phyloP scores from a whole-genome alignment of 2,888 invertebrate genomes.

The Mesorhabditis sp. region DNA sequence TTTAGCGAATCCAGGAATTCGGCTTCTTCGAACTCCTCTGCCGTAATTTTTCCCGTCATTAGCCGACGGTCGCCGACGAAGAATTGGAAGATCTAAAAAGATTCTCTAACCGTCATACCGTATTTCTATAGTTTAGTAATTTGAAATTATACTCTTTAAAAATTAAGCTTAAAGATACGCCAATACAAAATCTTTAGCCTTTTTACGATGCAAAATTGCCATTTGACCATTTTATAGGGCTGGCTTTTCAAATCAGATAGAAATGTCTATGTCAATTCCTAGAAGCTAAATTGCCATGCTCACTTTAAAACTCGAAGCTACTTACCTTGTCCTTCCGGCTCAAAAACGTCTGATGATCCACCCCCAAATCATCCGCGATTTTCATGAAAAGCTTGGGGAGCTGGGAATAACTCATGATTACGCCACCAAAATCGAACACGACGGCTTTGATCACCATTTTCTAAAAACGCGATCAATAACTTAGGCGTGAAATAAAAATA shows the following conservation, averaged over 20 bases:
- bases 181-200: too few relatives aligned
- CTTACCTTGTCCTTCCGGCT: not conserved
- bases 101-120: not conserved
- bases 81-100: constrained; percentile 23
- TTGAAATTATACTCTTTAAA: too few relatives aligned
- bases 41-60: constrained; percentile 23
- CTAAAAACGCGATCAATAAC: not conserved
- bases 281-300: too few relatives aligned
- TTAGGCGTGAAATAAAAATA: too few relatives aligned
- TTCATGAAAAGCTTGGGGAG: not conserved
- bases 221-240: too few relatives aligned
- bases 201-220: too few relatives aligned
- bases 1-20: constrained; percentile 19
- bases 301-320: too few relatives aligned
- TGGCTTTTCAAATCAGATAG: too few relatives aligned
- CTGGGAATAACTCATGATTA: constrained; percentile 10
- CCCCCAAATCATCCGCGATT: not conserved
- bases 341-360: not conserved
- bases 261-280: too few relatives aligned
- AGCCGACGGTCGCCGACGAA: constrained; percentile 25
- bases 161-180: too few relatives aligned
- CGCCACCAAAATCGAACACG: constrained; percentile 37
- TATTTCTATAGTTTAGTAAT: too few relatives aligned
- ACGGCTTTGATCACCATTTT: constrained; percentile 24
- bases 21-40: constrained; percentile 22